These are phyloP conservation scores for Hylomyscus alleni DNA, from an alignment of 2,797 vertebrate species.

Conservation along the genomic window DNA sequence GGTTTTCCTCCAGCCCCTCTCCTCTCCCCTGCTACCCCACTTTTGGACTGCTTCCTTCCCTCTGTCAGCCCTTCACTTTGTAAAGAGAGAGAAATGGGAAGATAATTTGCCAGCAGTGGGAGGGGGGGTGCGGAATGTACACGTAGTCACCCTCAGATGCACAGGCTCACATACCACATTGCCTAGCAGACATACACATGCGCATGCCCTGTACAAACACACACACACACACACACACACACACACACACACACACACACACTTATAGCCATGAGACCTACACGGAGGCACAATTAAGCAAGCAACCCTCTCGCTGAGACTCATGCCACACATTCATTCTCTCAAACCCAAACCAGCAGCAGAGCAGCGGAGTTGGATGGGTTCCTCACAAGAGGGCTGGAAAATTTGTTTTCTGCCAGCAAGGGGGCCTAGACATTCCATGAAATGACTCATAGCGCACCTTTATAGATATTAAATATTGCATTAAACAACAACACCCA, in stretches of 20 bases:
- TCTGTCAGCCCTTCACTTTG: constrained; percentile 65
- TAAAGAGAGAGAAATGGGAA: constrained; percentile 78
- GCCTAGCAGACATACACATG: constrained; percentile 29
- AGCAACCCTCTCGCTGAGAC: constrained; percentile 51
- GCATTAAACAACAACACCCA: constrained; percentile 70
- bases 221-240: neutral
- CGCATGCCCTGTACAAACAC: neutral
- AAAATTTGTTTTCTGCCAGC: constrained; percentile 83
- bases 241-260: neutral
- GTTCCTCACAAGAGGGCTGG: constrained; percentile 84
- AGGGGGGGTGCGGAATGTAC: constrained; percentile 69
- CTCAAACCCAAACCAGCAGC: constrained; percentile 58
- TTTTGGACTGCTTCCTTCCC: constrained; percentile 69
- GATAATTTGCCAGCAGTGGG: constrained; percentile 79
- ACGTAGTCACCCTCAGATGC: constrained; percentile 77
- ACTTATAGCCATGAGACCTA: constrained; percentile 43
- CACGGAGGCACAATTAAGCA: constrained; percentile 46
- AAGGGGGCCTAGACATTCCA: constrained; percentile 84
- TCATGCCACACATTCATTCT: constrained; percentile 45
- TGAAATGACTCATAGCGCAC: constrained; percentile 83
- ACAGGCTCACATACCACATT: constrained; percentile 74
- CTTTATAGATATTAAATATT: constrained; percentile 81
- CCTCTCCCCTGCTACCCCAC: constrained; percentile 35
- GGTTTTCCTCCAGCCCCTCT: constrained; percentile 76
- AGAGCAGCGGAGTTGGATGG: constrained; percentile 75